Evolutionary conservation across 2,888 invertebrate species (phyloP).

Genomic region (Galerucella calmariensis): DNA sequence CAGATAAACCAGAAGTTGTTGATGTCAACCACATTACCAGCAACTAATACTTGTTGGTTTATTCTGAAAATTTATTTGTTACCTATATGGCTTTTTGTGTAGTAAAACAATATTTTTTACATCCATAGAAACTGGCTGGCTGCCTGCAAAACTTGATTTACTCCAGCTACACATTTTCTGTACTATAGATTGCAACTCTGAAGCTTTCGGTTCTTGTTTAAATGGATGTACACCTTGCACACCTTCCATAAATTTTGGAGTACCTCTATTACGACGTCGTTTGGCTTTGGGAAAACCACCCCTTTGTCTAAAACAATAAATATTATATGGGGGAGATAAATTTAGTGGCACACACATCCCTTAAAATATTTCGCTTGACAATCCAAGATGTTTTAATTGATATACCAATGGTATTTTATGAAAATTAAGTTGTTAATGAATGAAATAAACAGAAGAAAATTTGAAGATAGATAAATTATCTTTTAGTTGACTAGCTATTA

Average conservation of each 20-base stretch:
- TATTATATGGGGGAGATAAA: background rate
- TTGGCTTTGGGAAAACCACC: slow-evolving; percentile 11
- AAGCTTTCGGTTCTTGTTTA: slow-evolving; percentile 69
- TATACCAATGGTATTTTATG: too few relatives aligned
- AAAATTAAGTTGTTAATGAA: too few relatives aligned
- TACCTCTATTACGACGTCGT: slow-evolving; percentile 14
- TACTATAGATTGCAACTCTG: slow-evolving; percentile 76
- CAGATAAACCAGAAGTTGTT: too few relatives aligned
- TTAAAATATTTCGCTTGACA: background rate
- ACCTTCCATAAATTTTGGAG: slow-evolving; percentile 84
- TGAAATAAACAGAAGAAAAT: too few relatives aligned
- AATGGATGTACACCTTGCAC: slow-evolving; percentile 82
- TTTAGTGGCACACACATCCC: background rate
- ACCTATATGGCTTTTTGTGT: slow-evolving; percentile 79
- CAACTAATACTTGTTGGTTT: too few relatives aligned
- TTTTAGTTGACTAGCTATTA: too few relatives aligned
- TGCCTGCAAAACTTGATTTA: slow-evolving; percentile 89
- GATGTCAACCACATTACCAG: too few relatives aligned
- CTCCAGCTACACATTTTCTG: slow-evolving; percentile 87
- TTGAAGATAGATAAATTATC: too few relatives aligned
- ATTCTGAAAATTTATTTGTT: slow-evolving; percentile 14
- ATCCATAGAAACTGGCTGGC: slow-evolving; percentile 98
- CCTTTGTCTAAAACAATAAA: background rate
- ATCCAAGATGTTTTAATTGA: too few relatives aligned
- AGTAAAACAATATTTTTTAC: slow-evolving; percentile 80